A percentile compares a stretch with the other conserved stretches of the same genome.
These are phyloP conservation scores for Epinotia nisella DNA, from an alignment of 2,888 invertebrate species.

Conservation along the genomic window DNA sequence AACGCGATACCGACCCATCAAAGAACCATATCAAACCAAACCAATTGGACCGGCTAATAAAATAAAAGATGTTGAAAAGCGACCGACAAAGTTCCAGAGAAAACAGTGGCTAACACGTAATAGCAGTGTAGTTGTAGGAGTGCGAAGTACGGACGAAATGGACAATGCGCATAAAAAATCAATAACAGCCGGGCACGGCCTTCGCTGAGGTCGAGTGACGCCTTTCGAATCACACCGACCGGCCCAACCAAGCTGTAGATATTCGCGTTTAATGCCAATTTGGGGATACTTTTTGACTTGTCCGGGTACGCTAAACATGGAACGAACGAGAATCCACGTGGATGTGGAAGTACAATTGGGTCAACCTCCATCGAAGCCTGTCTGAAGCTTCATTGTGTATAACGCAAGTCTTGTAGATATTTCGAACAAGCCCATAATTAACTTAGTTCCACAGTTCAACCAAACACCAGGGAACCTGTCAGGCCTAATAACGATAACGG, in stretches of 20 bases:
- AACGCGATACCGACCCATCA: neutral
- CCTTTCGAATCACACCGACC: slow-evolving; percentile 56
- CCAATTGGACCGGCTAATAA: neutral
- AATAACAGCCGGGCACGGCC: slow-evolving; percentile 81
- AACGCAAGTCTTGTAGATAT: neutral
- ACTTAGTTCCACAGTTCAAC: slow-evolving; percentile 9
- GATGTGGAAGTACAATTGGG: neutral
- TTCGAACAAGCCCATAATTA: slow-evolving; percentile 23
- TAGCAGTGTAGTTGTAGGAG: slow-evolving; percentile 31
- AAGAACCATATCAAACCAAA: neutral
- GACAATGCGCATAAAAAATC: slow-evolving; percentile 84
- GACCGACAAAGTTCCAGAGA: slow-evolving; percentile 20
- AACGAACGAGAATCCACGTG: neutral
- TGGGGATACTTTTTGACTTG: slow-evolving; percentile 19
- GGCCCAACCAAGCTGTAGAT: slow-evolving; percentile 52
- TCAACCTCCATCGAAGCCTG: neutral
- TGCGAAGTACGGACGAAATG: slow-evolving; percentile 59
- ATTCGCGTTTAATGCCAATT: slow-evolving; percentile 38
- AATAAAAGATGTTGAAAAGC: slow-evolving; percentile 11
- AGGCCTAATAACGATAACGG: slow-evolving; percentile 42
- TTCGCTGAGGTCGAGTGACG: slow-evolving; percentile 77
- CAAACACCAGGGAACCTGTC: slow-evolving; percentile 16
- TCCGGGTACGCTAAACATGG: neutral
- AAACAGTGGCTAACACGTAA: slow-evolving; percentile 24
- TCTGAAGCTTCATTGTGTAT: neutral